Percentiles rank a stretch among this genome's conserved stretches.
Conservation (phyloP, 2,113 vertebrate species). For the Drymodes brunneopygia region DNA sequence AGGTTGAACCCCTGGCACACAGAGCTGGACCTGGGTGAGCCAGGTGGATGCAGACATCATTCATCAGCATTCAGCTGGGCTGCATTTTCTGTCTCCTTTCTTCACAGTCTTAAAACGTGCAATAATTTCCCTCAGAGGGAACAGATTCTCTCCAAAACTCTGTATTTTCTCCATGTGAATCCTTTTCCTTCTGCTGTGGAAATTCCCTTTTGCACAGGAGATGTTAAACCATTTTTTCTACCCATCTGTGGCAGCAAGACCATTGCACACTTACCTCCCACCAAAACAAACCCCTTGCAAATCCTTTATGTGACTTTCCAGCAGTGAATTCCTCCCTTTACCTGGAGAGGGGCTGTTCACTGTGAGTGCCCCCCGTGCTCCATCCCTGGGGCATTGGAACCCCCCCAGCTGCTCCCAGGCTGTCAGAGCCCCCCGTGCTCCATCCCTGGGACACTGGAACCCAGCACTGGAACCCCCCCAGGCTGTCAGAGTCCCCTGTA, state of each 20-base stretch:
- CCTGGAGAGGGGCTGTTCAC: neutral
- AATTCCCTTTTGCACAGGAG: neutral
- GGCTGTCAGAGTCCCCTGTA: rapidly evolving
- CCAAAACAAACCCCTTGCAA: neutral
- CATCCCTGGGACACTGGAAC: too few species aligned
- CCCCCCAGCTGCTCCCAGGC: neutral
- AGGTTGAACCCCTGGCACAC: neutral
- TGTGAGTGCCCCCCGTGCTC: too few species aligned
- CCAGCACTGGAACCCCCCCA: too few species aligned
- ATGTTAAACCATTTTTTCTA: neutral
- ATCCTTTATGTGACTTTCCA: neutral
- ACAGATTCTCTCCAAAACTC: neutral
- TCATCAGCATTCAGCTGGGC: neutral
- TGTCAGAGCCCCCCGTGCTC: rapidly evolving
- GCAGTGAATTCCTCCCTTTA: neutral
- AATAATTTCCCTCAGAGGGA: neutral
- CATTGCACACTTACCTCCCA: neutral
- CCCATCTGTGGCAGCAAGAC: neutral
- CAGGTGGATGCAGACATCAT: neutral
- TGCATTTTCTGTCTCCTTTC: neutral
- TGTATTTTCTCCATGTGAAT: neutral
- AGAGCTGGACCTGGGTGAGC: neutral
- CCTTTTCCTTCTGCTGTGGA: neutral
- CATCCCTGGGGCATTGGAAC: too few species aligned
- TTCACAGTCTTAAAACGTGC: neutral